Evolutionary conservation across 2,888 invertebrate species (phyloP).

Genomic region (Tipula helvola): DNA sequence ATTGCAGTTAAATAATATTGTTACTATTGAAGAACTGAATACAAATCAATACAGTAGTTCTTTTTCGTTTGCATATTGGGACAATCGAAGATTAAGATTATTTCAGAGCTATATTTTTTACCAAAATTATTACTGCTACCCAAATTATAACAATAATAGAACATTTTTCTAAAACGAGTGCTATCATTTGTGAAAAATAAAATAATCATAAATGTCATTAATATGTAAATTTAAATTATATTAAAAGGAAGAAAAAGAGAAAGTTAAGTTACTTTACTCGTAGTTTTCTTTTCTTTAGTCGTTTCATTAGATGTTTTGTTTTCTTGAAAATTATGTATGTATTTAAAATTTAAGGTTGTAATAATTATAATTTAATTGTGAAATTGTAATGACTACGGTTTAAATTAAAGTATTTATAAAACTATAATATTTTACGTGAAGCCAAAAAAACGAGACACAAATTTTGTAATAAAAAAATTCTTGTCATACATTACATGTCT

Average conservation of each 20-base stretch:
- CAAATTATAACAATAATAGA: not conserved
- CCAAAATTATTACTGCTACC: not conserved
- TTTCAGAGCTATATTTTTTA: not conserved
- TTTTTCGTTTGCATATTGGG: not conserved
- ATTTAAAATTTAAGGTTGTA: not conserved
- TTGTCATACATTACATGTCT: conserved; percentile 14
- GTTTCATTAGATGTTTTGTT: not conserved
- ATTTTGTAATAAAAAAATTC: not conserved
- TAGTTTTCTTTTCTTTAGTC: not conserved
- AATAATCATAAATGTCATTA: not conserved
- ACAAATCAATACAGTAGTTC: not conserved
- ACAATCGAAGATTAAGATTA: not conserved
- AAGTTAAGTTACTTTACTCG: not conserved
- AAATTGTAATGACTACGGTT: not conserved
- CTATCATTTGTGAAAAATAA: not conserved
- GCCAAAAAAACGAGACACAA: not conserved
- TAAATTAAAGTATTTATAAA: not conserved
- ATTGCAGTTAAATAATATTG: not conserved
- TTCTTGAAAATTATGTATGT: not conserved
- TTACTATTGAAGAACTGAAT: not conserved
- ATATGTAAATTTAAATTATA: not conserved
- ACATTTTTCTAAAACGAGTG: not conserved
- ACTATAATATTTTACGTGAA: not conserved
- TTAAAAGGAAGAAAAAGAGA: not conserved
- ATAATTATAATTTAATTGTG: not conserved